These are phyloP conservation scores for Drosophila micromelanica DNA, from an alignment of 1,140 invertebrate species.

Conservation along the genomic window DNA sequence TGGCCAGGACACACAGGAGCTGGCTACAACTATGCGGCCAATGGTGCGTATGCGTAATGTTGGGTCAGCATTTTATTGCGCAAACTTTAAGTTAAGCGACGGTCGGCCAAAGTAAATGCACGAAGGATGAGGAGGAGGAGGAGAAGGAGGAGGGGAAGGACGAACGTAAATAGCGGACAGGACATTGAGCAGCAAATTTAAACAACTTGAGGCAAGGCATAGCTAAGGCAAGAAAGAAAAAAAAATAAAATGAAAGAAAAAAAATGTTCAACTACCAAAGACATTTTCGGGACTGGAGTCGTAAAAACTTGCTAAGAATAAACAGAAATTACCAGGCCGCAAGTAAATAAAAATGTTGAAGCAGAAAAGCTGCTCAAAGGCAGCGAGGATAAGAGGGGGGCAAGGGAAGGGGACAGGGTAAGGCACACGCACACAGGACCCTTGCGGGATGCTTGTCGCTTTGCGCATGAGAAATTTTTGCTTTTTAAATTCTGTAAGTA, in stretches of 20 bases:
- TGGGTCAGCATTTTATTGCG: conserved; percentile 56
- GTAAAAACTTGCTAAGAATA: conserved; percentile 78
- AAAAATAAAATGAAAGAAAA: conserved; percentile 13
- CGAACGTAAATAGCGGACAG: conserved; percentile 3
- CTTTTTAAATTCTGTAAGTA: conserved; percentile 82
- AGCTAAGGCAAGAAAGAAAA: too few species aligned
- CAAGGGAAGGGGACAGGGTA: not conserved
- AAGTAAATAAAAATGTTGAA: conserved; percentile 82
- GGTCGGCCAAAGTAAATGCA: not conserved
- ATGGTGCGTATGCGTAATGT: conserved; percentile 77
- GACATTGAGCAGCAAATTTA: conserved; percentile 45
- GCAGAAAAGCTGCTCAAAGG: conserved; percentile 78
- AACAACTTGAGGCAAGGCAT: conserved; percentile 46
- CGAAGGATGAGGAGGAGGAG: not conserved
- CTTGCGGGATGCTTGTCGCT: conserved; percentile 45
- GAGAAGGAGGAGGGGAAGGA: too few species aligned
- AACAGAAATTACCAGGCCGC: conserved; percentile 75
- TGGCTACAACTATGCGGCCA: conserved; percentile 40
- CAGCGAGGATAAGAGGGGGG: not conserved
- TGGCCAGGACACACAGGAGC: conserved; percentile 19
- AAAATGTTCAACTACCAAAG: conserved; percentile 55
- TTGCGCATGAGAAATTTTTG: conserved; percentile 77
- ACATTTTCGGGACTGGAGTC: conserved; percentile 40
- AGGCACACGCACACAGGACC: conserved; percentile 29
- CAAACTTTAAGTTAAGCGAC: conserved; percentile 34